Evolutionary conservation across 2,113 vertebrate genomes (phyloP).

Genomic region (Boleophthalmus pectinirostris): DNA sequence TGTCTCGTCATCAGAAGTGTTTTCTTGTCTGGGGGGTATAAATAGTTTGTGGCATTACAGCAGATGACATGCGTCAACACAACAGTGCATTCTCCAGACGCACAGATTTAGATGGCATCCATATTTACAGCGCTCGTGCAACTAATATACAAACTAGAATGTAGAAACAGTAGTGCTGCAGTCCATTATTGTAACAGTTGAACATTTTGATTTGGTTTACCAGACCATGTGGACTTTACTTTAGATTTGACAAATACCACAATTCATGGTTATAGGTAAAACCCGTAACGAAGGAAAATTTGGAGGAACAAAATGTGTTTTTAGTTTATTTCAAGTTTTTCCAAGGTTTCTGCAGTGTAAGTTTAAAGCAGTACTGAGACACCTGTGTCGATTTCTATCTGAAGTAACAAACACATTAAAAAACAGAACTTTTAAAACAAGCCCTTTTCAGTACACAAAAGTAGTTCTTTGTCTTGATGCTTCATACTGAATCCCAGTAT

Average conservation of each 20-base stretch:
- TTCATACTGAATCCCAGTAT: not conserved
- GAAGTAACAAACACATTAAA: not conserved
- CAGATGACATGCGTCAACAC: conserved; percentile 78
- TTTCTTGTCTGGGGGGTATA: not conserved
- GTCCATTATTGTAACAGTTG: not conserved
- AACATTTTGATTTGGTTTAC: not conserved
- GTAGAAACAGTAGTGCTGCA: not conserved
- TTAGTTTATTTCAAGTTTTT: not conserved
- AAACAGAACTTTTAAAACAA: not conserved
- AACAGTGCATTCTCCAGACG: conserved; percentile 65
- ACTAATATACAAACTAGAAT: conserved; percentile 66
- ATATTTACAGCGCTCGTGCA: conserved; percentile 73
- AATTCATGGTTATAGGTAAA: not conserved
- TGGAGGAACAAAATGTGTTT: not conserved
- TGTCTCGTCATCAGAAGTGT: not conserved
- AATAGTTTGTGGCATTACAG: conserved; percentile 51
- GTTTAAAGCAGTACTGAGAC: not conserved
- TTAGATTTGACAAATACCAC: not conserved
- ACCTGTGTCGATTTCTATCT: not conserved
- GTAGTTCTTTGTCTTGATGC: not conserved
- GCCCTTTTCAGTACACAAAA: not conserved
- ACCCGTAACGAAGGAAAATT: not conserved
- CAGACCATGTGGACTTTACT: not conserved
- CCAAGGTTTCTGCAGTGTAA: not conserved
- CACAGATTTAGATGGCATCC: conserved; percentile 46